Conservation (phyloP, 1,140 invertebrate species). For the Ooceraea biroi region DNA sequence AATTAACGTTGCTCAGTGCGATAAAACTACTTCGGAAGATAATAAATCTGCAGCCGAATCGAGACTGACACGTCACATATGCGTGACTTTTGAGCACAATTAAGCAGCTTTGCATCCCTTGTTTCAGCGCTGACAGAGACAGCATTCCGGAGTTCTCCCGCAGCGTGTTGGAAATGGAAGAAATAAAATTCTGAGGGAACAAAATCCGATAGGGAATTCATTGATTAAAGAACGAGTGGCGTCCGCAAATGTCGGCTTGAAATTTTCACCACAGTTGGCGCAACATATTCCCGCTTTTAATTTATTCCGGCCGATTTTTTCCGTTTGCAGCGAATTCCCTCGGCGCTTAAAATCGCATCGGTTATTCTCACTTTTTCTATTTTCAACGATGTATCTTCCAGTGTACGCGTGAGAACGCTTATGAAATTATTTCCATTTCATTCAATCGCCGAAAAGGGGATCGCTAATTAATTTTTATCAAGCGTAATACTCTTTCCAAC, state of each 20-base stretch:
- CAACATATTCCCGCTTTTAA: slow-evolving; percentile 50
- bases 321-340: slow-evolving; percentile 11
- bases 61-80: background rate
- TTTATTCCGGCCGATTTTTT: slow-evolving; percentile 51
- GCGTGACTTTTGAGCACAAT: background rate
- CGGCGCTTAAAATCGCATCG: slow-evolving; percentile 28
- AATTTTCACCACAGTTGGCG: slow-evolving; percentile 53
- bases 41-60: background rate
- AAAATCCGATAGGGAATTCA: slow-evolving; percentile 51
- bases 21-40: background rate
- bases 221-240: slow-evolving; percentile 56
- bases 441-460: background rate
- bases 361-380: slow-evolving; percentile 21
- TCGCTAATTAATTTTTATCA: background rate
- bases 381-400: background rate
- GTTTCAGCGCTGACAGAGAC: background rate
- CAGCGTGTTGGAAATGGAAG: background rate
- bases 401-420: background rate
- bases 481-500: background rate
- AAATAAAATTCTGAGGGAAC: slow-evolving; percentile 42
- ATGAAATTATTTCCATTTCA: background rate
- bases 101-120: background rate
- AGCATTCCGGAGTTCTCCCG: too few relatives aligned
- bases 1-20: background rate
- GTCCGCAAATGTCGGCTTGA: slow-evolving; percentile 44